Base-by-base conservation (phyloP, 1,140 invertebrate genomes). In the Calliphora vicina region DNA sequence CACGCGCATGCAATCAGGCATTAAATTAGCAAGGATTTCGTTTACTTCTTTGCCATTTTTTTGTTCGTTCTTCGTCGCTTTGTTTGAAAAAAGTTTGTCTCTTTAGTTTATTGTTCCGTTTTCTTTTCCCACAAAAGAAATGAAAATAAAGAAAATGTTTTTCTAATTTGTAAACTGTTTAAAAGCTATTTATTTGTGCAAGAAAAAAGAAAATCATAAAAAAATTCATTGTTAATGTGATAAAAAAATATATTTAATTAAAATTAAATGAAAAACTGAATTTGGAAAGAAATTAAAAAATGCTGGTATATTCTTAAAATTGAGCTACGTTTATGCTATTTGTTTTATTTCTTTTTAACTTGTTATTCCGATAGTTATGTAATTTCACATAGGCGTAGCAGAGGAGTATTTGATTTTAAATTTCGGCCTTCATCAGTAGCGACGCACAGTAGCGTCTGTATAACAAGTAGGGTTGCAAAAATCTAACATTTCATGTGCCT, bases 1-100 rank as follows among this genome's bases (percentile, higher is more conserved):
- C 61, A 67, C 61, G 61, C 61, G 61, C n/a, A 67, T 25, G 61
- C 61, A 67, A 67, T 67, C 61, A 67, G 20, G 61, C 61, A 67
- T 67, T 67, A 67, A 67, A 67, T 67, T 67, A 67, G 61, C 61
- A 67, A 23, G 61, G 61, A 67, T 67, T 67, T 67, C 20, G 20
- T 67, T 67, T 67, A 20, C 61, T 67, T 67, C 20, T 67, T 67
- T 67, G 23, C 45, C 3, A 50, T 50, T 50, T 20, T 67, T 13
- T n/a, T n/a, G n/a, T n/a, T n/a, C n/a, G 10, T 35, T 35, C 35
- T 35, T 35, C 35, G 0, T 35, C 6, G 35, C 35, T 35, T 35
- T 1, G 35, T 20, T 20, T 25, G 25, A 67, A 23, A 67, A 67
- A 67, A 67, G n/a, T 67, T 67, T 67, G 61, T 67, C 61, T 67